Evolutionary conservation across 1,140 invertebrate genomes (phyloP).

Genomic region (Chelonus insularis): DNA sequence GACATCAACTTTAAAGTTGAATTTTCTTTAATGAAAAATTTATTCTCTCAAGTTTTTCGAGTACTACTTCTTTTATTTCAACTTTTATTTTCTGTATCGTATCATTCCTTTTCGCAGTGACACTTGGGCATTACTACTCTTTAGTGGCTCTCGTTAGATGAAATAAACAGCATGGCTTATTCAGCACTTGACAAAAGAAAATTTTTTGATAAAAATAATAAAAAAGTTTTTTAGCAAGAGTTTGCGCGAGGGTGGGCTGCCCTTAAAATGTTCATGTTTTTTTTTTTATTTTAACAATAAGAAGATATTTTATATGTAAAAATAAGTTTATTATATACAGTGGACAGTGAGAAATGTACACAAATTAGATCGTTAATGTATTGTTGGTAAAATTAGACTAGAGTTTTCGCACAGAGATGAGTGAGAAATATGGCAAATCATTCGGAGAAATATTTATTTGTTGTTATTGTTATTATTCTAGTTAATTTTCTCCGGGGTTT

Average conservation of each 20-base stretch:
- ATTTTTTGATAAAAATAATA: conserved; percentile 2
- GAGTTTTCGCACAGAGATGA: conserved; percentile 10
- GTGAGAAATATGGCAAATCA: conserved; percentile 15
- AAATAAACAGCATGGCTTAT: conserved; percentile 25
- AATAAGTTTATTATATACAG: conserved; percentile 19
- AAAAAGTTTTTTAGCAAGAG: conserved; percentile 42
- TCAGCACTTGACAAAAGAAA: conserved; percentile 20
- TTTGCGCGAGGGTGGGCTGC: conserved; percentile 59
- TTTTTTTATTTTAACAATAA: conserved; percentile 21
- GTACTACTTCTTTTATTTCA: no score
- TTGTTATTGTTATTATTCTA: conserved; percentile 2
- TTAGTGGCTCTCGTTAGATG: conserved; percentile 10
- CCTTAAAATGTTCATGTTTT: conserved; percentile 42
- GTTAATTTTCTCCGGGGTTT: background rate
- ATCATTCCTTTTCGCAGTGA: conserved; percentile 3
- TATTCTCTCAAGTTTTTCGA: no score
- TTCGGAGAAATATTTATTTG: conserved; percentile 12
- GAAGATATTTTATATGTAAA: conserved; percentile 11
- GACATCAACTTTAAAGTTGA: no score
- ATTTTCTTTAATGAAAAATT: no score
- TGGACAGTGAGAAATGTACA: conserved; percentile 16
- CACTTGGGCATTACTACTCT: conserved; percentile 4
- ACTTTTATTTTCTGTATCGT: no score
- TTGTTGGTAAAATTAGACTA: conserved; percentile 20
- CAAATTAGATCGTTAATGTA: conserved; percentile 18